These are phyloP conservation scores for Chelonus insularis DNA, from an alignment of 1,140 invertebrate species.

Conservation along the genomic window DNA sequence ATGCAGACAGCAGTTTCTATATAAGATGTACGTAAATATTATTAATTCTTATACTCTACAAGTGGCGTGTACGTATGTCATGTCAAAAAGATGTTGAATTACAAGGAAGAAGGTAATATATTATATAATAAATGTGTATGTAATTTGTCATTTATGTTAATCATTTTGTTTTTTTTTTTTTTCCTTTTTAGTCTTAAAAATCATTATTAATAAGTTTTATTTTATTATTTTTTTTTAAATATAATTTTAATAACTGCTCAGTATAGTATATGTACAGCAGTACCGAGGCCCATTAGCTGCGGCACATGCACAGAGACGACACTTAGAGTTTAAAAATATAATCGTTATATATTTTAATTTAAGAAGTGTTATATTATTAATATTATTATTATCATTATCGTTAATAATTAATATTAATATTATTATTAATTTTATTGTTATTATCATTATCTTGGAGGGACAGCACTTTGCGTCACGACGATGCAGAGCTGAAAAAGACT, in stretches of 20 bases:
- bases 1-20: conserved; percentile 44
- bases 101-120: conserved; percentile 35
- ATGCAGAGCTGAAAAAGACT: conserved; percentile 56
- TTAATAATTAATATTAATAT: too few species aligned
- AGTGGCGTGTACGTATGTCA: conserved; percentile 42
- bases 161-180: conserved; percentile 21
- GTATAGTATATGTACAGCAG: conserved; percentile 36
- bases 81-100: conserved; percentile 26
- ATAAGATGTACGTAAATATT: not conserved
- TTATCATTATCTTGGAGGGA: conserved; percentile 60
- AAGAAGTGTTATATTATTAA: conserved; percentile 51
- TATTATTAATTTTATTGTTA: conserved; percentile 31
- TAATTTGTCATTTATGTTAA: conserved; percentile 18
- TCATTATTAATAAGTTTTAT: conserved; percentile 18
- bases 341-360: conserved; percentile 56
- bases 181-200: conserved; percentile 28
- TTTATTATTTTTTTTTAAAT: too few species aligned
- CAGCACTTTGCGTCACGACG: conserved; percentile 56
- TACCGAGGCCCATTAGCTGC: conserved; percentile 22
- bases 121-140: conserved; percentile 28
- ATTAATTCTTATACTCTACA: conserved; percentile 36
- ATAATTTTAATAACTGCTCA: conserved; percentile 27
- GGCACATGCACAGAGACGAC: conserved; percentile 56
- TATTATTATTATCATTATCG: conserved; percentile 31
- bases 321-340: conserved; percentile 63